Evolutionary conservation across 1,140 invertebrate species (phyloP).

Genomic region (Amphibalanus amphitrite): DNA sequence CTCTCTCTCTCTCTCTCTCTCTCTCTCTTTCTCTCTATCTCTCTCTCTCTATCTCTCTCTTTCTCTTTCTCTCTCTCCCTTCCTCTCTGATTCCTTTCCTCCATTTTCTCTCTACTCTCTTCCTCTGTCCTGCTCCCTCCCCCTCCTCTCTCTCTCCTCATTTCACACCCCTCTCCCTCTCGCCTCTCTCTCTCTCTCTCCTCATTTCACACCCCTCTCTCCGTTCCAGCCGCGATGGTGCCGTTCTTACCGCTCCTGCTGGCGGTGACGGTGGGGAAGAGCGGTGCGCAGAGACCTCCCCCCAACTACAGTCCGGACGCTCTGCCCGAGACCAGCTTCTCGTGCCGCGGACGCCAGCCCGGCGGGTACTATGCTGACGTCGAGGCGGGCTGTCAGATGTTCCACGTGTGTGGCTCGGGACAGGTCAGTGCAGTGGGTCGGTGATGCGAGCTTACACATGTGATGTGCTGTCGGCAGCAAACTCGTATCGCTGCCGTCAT

Average conservation of each 20-base stretch:
- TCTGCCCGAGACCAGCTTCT: slow-evolving; percentile 70
- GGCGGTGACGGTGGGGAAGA: no score
- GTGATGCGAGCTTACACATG: no score
- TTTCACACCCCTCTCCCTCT: not conserved
- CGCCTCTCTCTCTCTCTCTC: not conserved
- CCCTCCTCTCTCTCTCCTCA: no score
- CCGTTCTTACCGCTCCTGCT: not conserved
- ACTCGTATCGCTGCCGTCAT: no score
- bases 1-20: no score
- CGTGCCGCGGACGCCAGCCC: slow-evolving; percentile 66
- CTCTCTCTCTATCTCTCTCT: no score
- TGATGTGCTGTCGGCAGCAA: no score
- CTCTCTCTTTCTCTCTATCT: no score
- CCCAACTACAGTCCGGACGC: slow-evolving; percentile 56
- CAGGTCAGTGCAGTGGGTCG: slow-evolving; percentile 14
- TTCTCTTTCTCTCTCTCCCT: no score
- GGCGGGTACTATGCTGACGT: slow-evolving; percentile 82
- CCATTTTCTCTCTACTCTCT: no score
- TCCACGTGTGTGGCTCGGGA: slow-evolving; percentile 38
- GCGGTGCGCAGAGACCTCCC: slow-evolving; percentile 23
- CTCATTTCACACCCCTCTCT: no score
- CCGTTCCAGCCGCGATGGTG: not conserved
- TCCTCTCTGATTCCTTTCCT: not conserved
- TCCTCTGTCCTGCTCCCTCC: no score
- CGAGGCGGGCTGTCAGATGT: slow-evolving; percentile 79